Percentiles rank a stretch among this genome's conserved stretches.
phyloP scores from a whole-genome alignment of 2,888 invertebrate species.

The Caenorhabditis panamensis region DNA sequence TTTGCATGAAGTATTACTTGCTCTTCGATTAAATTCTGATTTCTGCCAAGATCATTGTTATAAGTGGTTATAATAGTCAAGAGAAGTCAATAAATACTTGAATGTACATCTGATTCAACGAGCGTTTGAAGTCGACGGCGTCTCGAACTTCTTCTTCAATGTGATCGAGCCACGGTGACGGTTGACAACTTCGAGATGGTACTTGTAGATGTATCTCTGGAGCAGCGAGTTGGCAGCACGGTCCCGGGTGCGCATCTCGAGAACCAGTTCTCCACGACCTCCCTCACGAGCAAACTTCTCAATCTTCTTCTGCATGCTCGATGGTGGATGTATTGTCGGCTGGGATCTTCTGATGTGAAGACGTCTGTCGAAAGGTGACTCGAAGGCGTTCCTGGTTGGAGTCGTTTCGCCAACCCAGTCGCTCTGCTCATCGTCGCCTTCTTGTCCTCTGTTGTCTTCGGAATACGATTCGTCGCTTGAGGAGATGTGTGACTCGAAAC shows the following conservation, averaged over 20 bases:
- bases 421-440: conserved; percentile 78
- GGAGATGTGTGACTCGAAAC: conserved; percentile 67
- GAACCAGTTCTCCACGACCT: conserved; percentile 59
- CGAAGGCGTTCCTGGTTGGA: conserved; percentile 29
- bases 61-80: conserved; percentile 7
- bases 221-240: conserved; percentile 62
- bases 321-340: conserved; percentile 38
- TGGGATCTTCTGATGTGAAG: conserved; percentile 42
- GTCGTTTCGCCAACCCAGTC: conserved; percentile 75
- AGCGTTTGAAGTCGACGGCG: conserved; percentile 23
- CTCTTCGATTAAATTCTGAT: conserved; percentile 10
- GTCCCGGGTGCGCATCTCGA: conserved; percentile 65
- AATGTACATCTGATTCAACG: conserved; percentile 18
- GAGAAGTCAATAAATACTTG: neutral
- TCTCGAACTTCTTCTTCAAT: conserved; percentile 54
- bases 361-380: conserved; percentile 45
- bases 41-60: conserved; percentile 4
- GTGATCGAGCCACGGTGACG: conserved; percentile 66
- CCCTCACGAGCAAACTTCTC: conserved; percentile 61
- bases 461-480: conserved; percentile 63
- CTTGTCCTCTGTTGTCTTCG: conserved; percentile 53
- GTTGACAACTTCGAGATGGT: conserved; percentile 69
- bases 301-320: conserved; percentile 56
- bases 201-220: conserved; percentile 69
- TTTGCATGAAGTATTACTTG: neutral